phyloP scores from a whole-genome alignment of 2,113 vertebrate genomes.

The Oncorhynchus keta region DNA sequence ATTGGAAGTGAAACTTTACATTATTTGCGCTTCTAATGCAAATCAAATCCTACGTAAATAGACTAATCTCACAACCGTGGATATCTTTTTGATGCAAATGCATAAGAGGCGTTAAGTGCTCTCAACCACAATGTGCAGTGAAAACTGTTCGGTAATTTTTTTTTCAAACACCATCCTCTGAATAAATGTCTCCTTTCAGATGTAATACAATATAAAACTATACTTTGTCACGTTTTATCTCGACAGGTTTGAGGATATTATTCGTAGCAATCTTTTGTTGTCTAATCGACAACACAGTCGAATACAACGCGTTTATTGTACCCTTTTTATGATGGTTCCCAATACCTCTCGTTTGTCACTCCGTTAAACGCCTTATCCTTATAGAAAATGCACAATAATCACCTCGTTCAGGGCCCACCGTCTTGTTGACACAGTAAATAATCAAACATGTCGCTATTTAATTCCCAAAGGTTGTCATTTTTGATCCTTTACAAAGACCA shows the following conservation, averaged over 20 bases:
- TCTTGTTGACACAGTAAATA: neutral
- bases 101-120: neutral
- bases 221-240: neutral
- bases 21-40: neutral
- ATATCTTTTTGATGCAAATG: neutral
- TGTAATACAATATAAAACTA: too few species aligned
- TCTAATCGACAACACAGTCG: neutral
- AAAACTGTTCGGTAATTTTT: neutral
- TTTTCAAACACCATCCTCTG: neutral
- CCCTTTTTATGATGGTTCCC: neutral
- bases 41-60: neutral
- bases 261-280: neutral
- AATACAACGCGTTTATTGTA: neutral
- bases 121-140: neutral
- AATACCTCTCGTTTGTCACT: neutral
- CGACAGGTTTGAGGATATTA: neutral
- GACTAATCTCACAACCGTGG: neutral
- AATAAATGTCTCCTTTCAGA: neutral
- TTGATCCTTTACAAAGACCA: neutral
- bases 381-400: neutral
- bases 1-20: neutral
- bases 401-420: neutral
- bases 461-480: neutral
- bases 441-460: neutral
- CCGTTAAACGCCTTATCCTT: neutral